phyloP scores from a whole-genome alignment of 2,113 vertebrate species.

The Cochlearius cochlearius region DNA sequence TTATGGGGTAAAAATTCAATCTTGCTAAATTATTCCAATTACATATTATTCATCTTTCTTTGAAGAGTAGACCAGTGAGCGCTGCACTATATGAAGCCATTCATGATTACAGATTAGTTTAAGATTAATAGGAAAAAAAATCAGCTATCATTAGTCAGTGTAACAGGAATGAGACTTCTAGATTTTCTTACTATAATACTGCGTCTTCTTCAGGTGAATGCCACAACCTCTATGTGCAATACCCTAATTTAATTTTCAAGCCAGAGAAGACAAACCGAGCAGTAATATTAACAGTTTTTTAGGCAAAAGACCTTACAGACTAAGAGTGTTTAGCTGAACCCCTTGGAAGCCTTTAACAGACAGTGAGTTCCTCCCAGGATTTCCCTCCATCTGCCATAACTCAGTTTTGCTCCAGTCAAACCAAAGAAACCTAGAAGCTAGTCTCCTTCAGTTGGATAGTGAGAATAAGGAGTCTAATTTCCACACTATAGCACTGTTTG shows the following conservation, averaged over 20 bases:
- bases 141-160: neutral
- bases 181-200: neutral
- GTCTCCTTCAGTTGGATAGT: neutral
- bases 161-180: neutral
- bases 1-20: neutral
- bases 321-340: neutral
- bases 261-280: neutral
- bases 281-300: neutral
- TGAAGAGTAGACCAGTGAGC: neutral
- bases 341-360: neutral
- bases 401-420: neutral
- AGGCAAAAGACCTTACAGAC: neutral
- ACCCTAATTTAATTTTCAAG: neutral
- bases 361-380: neutral
- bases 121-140: neutral
- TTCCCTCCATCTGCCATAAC: neutral
- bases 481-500: no score
- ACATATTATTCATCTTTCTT: neutral
- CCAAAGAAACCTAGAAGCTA: neutral
- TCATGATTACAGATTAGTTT: neutral
- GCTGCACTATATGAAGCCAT: neutral
- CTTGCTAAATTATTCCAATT: neutral
- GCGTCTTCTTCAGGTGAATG: neutral
- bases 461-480: neutral
- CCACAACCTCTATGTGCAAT: neutral